These are phyloP conservation scores for Listrodromus nycthemerus DNA, from an alignment of 2,888 invertebrate species.

Conservation along the genomic window DNA sequence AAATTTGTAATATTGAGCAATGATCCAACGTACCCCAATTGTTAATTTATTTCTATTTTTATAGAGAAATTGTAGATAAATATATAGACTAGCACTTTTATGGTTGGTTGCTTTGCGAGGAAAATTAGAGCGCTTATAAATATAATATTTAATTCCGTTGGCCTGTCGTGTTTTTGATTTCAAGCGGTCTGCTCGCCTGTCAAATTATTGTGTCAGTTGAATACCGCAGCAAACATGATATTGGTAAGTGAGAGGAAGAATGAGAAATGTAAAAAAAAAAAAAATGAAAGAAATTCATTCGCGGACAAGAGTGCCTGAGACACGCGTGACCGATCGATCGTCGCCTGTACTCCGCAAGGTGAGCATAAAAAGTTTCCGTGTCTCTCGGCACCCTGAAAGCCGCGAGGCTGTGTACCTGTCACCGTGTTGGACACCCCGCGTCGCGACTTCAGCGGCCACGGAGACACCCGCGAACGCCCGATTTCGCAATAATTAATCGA, in stretches of 20 bases:
- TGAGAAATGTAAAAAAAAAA: conserved; percentile 6
- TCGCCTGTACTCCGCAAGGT: conserved; percentile 18
- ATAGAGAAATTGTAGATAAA: no score
- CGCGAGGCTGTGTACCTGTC: conserved; percentile 65
- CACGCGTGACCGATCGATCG: conserved; percentile 48
- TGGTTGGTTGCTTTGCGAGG: neutral
- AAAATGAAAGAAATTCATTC: conserved; percentile 10
- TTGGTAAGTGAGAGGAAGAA: conserved; percentile 44
- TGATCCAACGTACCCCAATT: neutral
- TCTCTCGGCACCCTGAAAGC: conserved; percentile 55
- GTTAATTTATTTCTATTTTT: no score
- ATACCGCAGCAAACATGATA: conserved; percentile 41
- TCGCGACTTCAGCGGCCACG: conserved; percentile 18
- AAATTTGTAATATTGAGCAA: neutral
- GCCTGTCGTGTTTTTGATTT: conserved; percentile 46
- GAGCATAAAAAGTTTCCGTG: conserved; percentile 32
- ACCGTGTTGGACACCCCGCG: conserved; percentile 52
- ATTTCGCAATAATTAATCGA: conserved; percentile 69
- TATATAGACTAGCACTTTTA: neutral
- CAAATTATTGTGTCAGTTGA: conserved; percentile 61
- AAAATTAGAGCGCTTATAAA: conserved; percentile 26
- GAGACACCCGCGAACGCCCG: conserved; percentile 38
- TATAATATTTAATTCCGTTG: conserved; percentile 3
- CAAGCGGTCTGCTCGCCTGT: conserved; percentile 42
- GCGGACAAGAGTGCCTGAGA: conserved; percentile 9